phyloP scores from a whole-genome alignment of 1,140 invertebrate species.

The Neotoxoptera formosana region DNA sequence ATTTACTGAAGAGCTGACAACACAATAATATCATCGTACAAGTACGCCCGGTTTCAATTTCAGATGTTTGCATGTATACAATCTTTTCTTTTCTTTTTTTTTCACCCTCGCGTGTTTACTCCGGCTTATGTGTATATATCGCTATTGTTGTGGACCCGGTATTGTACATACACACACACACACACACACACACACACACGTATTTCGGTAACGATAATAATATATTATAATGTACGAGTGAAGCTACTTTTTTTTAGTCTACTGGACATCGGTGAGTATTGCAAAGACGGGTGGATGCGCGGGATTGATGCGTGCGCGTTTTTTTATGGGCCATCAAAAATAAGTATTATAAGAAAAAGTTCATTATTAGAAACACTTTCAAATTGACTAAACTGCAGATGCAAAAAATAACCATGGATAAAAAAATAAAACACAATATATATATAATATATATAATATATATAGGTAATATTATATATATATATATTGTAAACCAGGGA shows the following conservation, averaged over 20 bases:
- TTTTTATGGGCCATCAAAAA: neutral
- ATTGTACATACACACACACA: neutral
- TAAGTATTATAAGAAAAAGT: neutral
- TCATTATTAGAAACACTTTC: neutral
- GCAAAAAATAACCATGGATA: neutral
- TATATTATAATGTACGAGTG: neutral
- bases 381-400: neutral
- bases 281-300: neutral
- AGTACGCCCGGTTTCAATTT: slow-evolving; percentile 36
- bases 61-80: neutral
- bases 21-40: slow-evolving; percentile 42
- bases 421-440: neutral
- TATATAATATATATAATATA: no score
- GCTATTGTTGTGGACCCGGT: slow-evolving; percentile 32
- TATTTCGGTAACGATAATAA: neutral
- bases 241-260: slow-evolving; percentile 45
- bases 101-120: slow-evolving; percentile 16
- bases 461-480: no score
- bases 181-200: no score
- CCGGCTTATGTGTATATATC: neutral
- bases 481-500: no score
- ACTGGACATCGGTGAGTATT: neutral
- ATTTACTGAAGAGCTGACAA: slow-evolving; percentile 55
- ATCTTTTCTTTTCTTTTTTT: slow-evolving; percentile 7
- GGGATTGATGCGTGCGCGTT: neutral